Evolutionary conservation across 2,113 vertebrate genomes (phyloP).

Genomic region (Boulengerochromis microlepis): DNA sequence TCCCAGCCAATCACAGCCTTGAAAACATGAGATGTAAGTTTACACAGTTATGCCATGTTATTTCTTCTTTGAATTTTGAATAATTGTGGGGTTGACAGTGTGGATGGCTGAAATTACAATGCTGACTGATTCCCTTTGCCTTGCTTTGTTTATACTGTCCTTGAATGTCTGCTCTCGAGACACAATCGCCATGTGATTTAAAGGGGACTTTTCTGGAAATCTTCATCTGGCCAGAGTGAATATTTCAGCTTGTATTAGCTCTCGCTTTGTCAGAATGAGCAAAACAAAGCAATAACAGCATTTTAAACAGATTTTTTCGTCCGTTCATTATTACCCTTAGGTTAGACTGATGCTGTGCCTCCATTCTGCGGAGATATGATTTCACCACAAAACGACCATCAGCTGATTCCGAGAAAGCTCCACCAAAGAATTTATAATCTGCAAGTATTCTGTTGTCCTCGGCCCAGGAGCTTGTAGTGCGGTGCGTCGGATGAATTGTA

Average conservation of each 20-base stretch:
- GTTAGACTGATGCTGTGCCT: constrained; percentile 49
- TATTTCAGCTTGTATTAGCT: constrained; percentile 54
- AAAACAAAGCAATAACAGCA: constrained; percentile 51
- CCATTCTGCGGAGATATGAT: constrained; percentile 50
- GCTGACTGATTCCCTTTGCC: neutral
- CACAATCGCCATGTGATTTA: constrained; percentile 18
- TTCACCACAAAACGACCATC: constrained; percentile 65
- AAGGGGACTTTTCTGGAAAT: constrained; percentile 10
- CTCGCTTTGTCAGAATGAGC: constrained; percentile 26
- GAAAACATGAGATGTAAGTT: neutral
- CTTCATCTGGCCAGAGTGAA: constrained; percentile 38
- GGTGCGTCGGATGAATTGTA: neutral
- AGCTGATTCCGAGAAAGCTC: constrained; percentile 57
- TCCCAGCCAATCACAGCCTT: neutral
- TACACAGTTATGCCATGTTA: neutral
- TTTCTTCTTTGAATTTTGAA: neutral
- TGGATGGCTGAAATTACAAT: neutral
- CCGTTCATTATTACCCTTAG: constrained; percentile 60
- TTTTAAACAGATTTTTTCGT: constrained; percentile 37
- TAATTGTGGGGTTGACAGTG: neutral
- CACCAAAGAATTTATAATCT: constrained; percentile 46
- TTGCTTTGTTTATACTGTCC: constrained; percentile 15
- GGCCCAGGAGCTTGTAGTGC: neutral
- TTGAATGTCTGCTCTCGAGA: constrained; percentile 3
- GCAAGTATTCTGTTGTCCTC: constrained; percentile 38